Evolutionary conservation across 2,888 invertebrate genomes (phyloP), one percentile per base, ranked within the genome.

Genomic region (Myopa testacea): DNA sequence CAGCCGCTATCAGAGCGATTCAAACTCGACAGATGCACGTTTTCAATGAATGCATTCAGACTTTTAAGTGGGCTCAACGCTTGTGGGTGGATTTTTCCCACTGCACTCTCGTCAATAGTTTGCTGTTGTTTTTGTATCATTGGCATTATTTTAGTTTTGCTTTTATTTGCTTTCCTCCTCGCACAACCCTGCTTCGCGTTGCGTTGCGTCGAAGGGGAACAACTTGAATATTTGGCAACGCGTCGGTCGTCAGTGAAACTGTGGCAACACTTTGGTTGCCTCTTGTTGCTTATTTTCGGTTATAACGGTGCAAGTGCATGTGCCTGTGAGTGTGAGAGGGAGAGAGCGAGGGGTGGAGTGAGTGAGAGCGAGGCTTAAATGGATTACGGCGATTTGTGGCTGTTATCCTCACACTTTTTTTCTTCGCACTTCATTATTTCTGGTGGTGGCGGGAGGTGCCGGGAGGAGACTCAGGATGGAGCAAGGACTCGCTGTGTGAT

Each of bases 331-430:
- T 12, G 45, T n/a, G 37, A 19, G 52, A 5, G 40, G 40, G 34
- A 14, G 69, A 26, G 62, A 37, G 71, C 4, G 58, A 10, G 34
- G 34, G 50, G 70, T 26, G 19, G 52, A 16, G 70, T 45, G n/a
- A 70, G 45, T 38, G 63, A 7, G 50, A 74, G 63, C 63, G 73
- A 40, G 16, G 19, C 83, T 84, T 85, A 85, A 85, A 85, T 84
- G 86, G 85, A 85, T 85, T 85, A 86, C 85, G 86, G 85, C 86
- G 85, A 86, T 85, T 85, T 85, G 85, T 82, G 86, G 85, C 85
- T 84, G 84, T 84, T 86, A 85, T 85, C 86, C 86, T 83, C 83
- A 83, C 84, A 85, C 81, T 80, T 83, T 83, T 84, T 85, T 84
- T 85, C 81, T 81, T 82, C 78, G 81, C 82, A 81, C 81, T 77